phyloP scores from a whole-genome alignment of 2,113 vertebrate species.

The Pelecanus crispus region DNA sequence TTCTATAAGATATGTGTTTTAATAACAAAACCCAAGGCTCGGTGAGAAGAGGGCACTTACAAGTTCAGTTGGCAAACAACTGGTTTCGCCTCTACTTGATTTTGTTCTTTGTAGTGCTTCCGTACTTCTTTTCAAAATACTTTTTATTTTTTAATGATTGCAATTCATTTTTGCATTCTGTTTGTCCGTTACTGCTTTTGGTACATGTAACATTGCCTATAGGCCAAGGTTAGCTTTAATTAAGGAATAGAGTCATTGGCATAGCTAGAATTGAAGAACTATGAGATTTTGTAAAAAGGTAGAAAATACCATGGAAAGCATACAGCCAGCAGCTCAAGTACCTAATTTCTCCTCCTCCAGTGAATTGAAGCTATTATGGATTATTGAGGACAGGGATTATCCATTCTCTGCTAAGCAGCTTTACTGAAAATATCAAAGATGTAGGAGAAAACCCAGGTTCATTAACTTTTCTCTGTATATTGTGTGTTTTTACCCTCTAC shows the following conservation, averaged over 20 bases:
- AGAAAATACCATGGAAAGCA: background rate
- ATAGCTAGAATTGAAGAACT: background rate
- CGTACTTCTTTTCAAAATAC: background rate
- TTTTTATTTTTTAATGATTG: background rate
- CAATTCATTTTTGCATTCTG: background rate
- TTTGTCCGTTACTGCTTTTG: background rate
- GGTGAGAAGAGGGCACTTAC: background rate
- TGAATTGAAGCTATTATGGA: conserved; percentile 1
- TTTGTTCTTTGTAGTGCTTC: background rate
- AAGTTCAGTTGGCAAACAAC: background rate
- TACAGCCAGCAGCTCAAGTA: background rate
- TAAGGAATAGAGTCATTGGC: background rate
- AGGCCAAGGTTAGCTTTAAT: background rate
- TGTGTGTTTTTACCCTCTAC: background rate
- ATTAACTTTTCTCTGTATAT: background rate
- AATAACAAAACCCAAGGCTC: background rate
- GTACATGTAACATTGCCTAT: background rate
- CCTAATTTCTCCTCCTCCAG: background rate
- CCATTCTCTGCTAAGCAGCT: conserved; percentile 49
- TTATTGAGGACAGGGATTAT: conserved; percentile 62
- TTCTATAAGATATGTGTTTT: background rate
- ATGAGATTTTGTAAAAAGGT: background rate
- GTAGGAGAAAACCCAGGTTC: conserved; percentile 8
- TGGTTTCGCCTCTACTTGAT: background rate
- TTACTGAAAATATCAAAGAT: conserved; percentile 49